Evolutionary conservation across 1,140 invertebrate species (phyloP).

Genomic region (Zaprionus tsacasi): DNA sequence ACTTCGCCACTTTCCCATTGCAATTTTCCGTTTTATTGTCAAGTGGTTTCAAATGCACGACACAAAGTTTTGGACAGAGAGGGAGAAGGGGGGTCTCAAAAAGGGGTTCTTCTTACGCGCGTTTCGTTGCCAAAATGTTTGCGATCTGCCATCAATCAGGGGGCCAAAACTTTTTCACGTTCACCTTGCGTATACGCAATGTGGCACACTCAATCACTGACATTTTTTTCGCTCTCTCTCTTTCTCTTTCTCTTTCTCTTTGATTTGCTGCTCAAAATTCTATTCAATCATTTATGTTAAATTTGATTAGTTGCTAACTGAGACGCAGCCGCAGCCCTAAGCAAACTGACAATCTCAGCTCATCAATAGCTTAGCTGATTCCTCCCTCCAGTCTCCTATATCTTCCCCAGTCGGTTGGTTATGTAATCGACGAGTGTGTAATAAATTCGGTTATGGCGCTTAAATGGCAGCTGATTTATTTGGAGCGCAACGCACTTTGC

Average conservation of each 20-base stretch:
- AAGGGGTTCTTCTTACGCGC: background rate
- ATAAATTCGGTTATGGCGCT: slow-evolving; percentile 79
- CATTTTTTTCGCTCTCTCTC: slow-evolving; percentile 32
- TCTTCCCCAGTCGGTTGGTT: background rate
- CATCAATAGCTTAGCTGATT: slow-evolving; percentile 52
- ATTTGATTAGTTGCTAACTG: slow-evolving; percentile 67
- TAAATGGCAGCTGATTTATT: slow-evolving; percentile 81
- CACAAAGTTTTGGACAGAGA: slow-evolving; percentile 18
- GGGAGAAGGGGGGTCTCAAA: no score
- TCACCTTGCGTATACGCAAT: slow-evolving; percentile 46
- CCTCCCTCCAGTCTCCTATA: background rate
- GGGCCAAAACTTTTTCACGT: slow-evolving; percentile 23
- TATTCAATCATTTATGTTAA: slow-evolving; percentile 82
- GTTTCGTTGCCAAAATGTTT: slow-evolving; percentile 13
- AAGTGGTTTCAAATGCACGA: slow-evolving; percentile 74
- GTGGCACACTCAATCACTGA: slow-evolving; percentile 72
- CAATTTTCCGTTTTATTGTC: slow-evolving; percentile 74
- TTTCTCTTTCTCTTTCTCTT: slow-evolving; percentile 20
- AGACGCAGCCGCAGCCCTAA: slow-evolving; percentile 40
- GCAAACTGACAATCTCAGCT: slow-evolving; percentile 44
- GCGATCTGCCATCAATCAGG: slow-evolving; percentile 46
- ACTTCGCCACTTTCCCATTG: slow-evolving; percentile 49
- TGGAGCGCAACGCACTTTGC: slow-evolving; percentile 52
- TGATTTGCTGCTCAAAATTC: slow-evolving; percentile 72
- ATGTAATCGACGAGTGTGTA: slow-evolving; percentile 46